Evolutionary conservation across 1,140 invertebrate species (phyloP).

Genomic region (Trichonephila inaurata): DNA sequence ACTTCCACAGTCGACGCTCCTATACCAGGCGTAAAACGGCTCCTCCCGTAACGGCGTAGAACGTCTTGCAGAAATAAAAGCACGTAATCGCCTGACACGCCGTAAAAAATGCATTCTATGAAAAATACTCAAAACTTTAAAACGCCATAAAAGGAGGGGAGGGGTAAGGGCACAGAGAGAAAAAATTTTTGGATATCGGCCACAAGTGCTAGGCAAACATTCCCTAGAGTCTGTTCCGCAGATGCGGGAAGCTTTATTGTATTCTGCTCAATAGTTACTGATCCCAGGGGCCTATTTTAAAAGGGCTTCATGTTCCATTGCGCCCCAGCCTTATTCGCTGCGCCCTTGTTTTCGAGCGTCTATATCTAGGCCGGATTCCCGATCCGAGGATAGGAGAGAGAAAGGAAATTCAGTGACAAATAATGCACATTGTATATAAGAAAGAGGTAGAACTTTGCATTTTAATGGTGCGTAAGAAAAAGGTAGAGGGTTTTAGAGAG

Average conservation of each 20-base stretch:
- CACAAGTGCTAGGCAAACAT: conserved; percentile 56
- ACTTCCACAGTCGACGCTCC: background rate
- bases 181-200: conserved; percentile 41
- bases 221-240: conserved; percentile 52
- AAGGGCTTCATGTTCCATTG: conserved; percentile 72
- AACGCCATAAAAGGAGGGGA: conserved; percentile 70
- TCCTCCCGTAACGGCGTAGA: background rate
- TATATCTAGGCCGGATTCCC: conserved; percentile 11
- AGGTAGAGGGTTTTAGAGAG: background rate
- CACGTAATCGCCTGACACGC: conserved; percentile 61
- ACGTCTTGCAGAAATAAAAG: conserved; percentile 14
- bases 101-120: conserved; percentile 60
- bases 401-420: conserved; percentile 58
- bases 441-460: conserved; percentile 43
- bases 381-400: background rate
- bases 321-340: conserved; percentile 19
- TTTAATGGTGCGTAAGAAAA: conserved; percentile 63
- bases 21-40: conserved; percentile 7
- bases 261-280: conserved; percentile 69
- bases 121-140: conserved; percentile 76
- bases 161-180: background rate
- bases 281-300: conserved; percentile 74
- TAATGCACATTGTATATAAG: conserved; percentile 18
- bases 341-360: conserved; percentile 49
- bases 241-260: conserved; percentile 74